phyloP scores from a whole-genome alignment of 2,888 invertebrate species.

The Eumacrocentrus americanus region DNA sequence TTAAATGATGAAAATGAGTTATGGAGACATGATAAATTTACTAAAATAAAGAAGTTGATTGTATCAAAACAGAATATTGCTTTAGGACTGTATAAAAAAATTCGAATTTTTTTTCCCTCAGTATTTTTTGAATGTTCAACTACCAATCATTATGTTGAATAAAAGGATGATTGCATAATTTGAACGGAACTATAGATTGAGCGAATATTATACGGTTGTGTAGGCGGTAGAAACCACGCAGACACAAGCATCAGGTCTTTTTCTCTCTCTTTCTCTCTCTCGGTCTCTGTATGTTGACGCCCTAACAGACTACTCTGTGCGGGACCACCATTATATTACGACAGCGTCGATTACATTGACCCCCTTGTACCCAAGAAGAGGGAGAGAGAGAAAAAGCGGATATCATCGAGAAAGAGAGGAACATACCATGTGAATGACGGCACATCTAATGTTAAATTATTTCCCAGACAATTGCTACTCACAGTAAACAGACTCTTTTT shows the following conservation, averaged over 20 bases:
- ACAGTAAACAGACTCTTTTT: no score
- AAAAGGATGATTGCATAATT: neutral
- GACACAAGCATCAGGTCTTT: conserved; percentile 10
- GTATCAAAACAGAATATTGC: no score
- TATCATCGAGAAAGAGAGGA: neutral
- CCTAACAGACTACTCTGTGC: conserved; percentile 13
- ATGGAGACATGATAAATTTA: no score
- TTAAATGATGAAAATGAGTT: no score
- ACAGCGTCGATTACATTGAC: conserved; percentile 51
- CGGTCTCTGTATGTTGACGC: conserved; percentile 11
- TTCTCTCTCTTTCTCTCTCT: conserved; percentile 8
- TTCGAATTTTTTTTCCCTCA: no score
- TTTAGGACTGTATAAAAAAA: no score
- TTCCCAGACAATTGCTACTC: neutral
- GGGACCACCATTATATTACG: conserved; percentile 45
- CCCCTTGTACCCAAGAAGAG: conserved; percentile 42
- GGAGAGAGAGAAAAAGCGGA: conserved; percentile 21
- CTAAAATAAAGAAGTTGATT: no score
- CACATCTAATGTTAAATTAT: neutral
- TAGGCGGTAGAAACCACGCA: conserved; percentile 37
- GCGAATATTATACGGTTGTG: conserved; percentile 24
- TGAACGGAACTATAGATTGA: conserved; percentile 5
- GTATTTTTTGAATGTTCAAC: no score
- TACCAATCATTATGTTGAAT: no score
- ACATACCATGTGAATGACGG: neutral